These are phyloP conservation scores for Hestina assimilis DNA, from an alignment of 1,140 invertebrate species.

Conservation along the genomic window DNA sequence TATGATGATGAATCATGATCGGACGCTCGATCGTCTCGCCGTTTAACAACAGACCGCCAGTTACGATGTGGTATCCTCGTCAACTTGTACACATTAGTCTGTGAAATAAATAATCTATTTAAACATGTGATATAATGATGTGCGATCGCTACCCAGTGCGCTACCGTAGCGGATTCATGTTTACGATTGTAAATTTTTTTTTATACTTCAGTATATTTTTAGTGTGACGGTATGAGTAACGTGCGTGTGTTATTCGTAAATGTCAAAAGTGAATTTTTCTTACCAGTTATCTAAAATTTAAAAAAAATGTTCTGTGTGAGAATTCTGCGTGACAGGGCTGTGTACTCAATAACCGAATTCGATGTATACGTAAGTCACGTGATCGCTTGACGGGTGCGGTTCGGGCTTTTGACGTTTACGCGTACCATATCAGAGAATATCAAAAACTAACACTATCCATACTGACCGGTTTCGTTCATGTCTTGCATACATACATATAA, in stretches of 20 bases:
- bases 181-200: constrained; percentile 74
- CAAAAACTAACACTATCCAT: constrained; percentile 24
- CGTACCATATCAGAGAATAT: constrained; percentile 32
- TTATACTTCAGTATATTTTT: constrained; percentile 71
- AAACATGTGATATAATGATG: constrained; percentile 74
- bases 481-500: constrained; percentile 30
- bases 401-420: constrained; percentile 66
- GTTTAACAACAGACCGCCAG: constrained; percentile 54
- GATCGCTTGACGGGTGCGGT: constrained; percentile 37
- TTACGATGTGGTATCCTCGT: constrained; percentile 42
- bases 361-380: constrained; percentile 68
- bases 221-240: constrained; percentile 64
- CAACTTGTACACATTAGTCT: constrained; percentile 38
- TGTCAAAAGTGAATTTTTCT: constrained; percentile 62
- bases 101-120: constrained; percentile 69
- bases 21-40: constrained; percentile 52
- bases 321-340: constrained; percentile 56
- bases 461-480: constrained; percentile 37
- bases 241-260: constrained; percentile 71
- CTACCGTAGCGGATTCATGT: constrained; percentile 64
- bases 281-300: constrained; percentile 24
- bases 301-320: constrained; percentile 63
- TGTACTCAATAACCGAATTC: constrained; percentile 52
- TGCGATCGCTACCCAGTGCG: constrained; percentile 61
- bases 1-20: constrained; percentile 66